Base-by-base conservation (phyloP, 2,797 vertebrate species). In the Fistularia tabacaria region DNA sequence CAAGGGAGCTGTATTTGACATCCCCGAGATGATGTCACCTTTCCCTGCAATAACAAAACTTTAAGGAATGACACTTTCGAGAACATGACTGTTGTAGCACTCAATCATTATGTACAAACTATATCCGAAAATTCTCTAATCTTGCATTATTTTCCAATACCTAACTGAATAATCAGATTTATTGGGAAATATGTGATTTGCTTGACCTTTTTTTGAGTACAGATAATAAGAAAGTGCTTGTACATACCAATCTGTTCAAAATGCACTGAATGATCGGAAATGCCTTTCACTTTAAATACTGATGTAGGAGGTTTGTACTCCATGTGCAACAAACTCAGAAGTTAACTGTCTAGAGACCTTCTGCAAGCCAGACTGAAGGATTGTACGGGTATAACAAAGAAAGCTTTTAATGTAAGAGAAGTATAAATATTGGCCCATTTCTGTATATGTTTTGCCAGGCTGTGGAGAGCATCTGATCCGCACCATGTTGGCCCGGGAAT, bases 401-500 rank as follows among this genome's bases (percentile, higher is more conserved):
- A 58, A 13, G 37, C 7, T 48, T 10, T 48, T 48, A 6, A 48
- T 13, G 6, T 13, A 57, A 43, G 43, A 49, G 7, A 7, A 48
- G 13, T 15, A 14, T 44, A 9, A 1, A 25, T 38, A 9, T 40
- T 57, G 15, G 42, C 8, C 9, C 55, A n/a, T 64, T 39, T 69
- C 10, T 62, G 44, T 82, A 53, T 71, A 43, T 84, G 15, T 73
- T 66, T 66, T 61, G 14, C 76, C 79, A 99, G 97, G 97, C 77
- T 99, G 97, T 86, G 97, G 97, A 71, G 97, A 99, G 87, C 97
- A 99, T 91, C 94, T 99, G 74, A 94, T 99, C 38, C 93, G 96
- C 77, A 98, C 96, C 78, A 95, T 99, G 91, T 85, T 99, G 87
- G 97, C 97, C 75, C 92, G 94, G 90, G 97, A 99, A 90, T 99